These are phyloP conservation scores for Halcyon chelicuti DNA, from an alignment of 2,797 vertebrate genomes.

Conservation along the genomic window DNA sequence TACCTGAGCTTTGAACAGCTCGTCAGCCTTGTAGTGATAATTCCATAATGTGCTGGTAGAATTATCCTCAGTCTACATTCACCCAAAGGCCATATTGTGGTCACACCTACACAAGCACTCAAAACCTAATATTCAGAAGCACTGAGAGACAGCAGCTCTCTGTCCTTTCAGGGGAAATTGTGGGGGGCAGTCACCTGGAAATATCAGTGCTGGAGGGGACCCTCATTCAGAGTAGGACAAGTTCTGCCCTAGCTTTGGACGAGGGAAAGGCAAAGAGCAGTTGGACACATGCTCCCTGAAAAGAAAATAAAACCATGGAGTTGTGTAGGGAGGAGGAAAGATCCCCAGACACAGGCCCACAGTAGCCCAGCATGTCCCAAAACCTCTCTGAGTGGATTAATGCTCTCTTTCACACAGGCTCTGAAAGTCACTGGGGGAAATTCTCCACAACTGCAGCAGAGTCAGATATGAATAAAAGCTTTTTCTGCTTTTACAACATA, in stretches of 20 bases:
- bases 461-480: not conserved
- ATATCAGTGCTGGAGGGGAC: not conserved
- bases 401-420: not conserved
- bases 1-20: not conserved
- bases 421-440: not conserved
- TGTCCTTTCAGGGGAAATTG: rapidly evolving
- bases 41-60: rapidly evolving
- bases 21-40: rapidly evolving
- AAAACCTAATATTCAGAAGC: not conserved
- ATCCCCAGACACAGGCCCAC: rapidly evolving
- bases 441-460: not conserved
- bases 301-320: not conserved
- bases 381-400: rapidly evolving
- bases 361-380: not conserved
- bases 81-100: not conserved
- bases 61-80: rapidly evolving
- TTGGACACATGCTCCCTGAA: not conserved
- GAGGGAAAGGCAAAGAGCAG: not conserved
- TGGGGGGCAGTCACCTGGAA: rapidly evolving
- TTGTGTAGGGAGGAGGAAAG: not conserved
- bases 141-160: not conserved
- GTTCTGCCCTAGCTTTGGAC: not conserved
- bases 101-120: not conserved
- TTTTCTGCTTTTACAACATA: not conserved
- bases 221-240: not conserved